Conservation (phyloP, 2,113 vertebrate species). For the Psittacula cyanocephala region DNA sequence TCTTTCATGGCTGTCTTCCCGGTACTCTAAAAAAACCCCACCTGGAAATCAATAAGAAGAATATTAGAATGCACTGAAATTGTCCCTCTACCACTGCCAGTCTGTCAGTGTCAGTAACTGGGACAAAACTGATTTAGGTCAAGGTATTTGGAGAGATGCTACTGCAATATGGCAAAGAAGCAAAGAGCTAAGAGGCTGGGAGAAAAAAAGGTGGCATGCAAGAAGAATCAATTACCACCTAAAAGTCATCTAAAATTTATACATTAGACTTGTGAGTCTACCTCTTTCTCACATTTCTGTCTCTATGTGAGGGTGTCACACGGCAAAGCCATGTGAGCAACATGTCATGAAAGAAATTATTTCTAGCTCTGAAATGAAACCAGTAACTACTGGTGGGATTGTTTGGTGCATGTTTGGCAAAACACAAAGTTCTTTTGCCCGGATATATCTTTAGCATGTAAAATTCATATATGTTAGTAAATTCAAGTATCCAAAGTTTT, state of each 20-base stretch:
- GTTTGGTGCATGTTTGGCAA: neutral
- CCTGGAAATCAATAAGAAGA: neutral
- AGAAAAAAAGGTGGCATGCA: neutral
- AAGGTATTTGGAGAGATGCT: slow-evolving; percentile 7
- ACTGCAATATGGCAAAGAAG: slow-evolving; percentile 12
- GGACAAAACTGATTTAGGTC: slow-evolving; percentile 26
- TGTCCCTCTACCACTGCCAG: neutral
- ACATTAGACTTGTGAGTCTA: neutral
- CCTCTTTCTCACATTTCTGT: neutral
- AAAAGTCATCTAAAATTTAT: neutral
- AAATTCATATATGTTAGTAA: neutral
- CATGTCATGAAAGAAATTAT: neutral
- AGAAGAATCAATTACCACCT: neutral
- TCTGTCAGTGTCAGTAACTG: neutral
- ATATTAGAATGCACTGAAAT: neutral
- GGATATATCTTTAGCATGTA: neutral
- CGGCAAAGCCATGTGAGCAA: neutral
- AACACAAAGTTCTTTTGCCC: neutral
- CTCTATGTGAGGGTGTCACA: neutral
- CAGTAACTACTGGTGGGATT: neutral
- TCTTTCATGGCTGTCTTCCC: neutral
- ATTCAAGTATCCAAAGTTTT: neutral
- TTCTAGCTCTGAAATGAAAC: neutral
- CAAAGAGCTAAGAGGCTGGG: neutral
- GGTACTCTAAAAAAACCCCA: neutral